Base-by-base conservation (phyloP, 1,140 invertebrate genomes). In the Eriocheir sinensis region DNA sequence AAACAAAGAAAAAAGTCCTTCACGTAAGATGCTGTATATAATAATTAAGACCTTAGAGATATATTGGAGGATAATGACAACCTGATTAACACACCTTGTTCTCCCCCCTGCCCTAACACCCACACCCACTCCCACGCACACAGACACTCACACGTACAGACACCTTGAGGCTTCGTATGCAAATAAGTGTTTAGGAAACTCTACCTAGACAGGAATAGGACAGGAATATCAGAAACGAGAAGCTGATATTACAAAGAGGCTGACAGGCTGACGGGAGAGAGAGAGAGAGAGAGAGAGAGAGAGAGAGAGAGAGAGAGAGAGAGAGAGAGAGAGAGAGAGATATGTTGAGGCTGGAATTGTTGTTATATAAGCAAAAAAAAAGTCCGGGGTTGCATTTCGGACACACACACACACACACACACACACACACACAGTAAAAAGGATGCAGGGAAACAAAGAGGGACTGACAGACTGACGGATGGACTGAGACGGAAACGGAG, bases 281-380 rank as follows among this genome's bases (percentile, higher is more conserved):
- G 17, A 72, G 60, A n/a, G 60, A 72, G 60, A 72, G 60, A 72
- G 60, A 72, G 27, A 72, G 60, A 72, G 60, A 72, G 60, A 72
- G 60, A 72, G 60, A 72, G 60, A 72, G 60, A 72, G 60, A 72
- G 60, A 72, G 60, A 72, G 60, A 72, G 60, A 72, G 60, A 72
- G 60, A 72, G 60, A 72, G 48, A 72, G 60, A 72, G 60, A 72
- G 60, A 72, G 60, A 72, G 60, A 72, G 60, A 72, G 60, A 72
- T n/a, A n/a, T n/a, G n/a, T n/a, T n/a, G n/a, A n/a, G n/a, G n/a
- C n/a, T n/a, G n/a, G n/a, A n/a, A n/a, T n/a, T n/a, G n/a, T n/a
- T n/a, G n/a, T n/a, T n/a, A n/a, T n/a, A n/a, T n/a, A n/a, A n/a
- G n/a, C n/a, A n/a, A n/a, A n/a, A n/a, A n/a, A n/a, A n/a, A n/a